A percentile compares a stretch with the other conserved stretches of the same genome.
phyloP scores from a whole-genome alignment of 2,888 invertebrate species.

The Scaeva pyrastri region DNA sequence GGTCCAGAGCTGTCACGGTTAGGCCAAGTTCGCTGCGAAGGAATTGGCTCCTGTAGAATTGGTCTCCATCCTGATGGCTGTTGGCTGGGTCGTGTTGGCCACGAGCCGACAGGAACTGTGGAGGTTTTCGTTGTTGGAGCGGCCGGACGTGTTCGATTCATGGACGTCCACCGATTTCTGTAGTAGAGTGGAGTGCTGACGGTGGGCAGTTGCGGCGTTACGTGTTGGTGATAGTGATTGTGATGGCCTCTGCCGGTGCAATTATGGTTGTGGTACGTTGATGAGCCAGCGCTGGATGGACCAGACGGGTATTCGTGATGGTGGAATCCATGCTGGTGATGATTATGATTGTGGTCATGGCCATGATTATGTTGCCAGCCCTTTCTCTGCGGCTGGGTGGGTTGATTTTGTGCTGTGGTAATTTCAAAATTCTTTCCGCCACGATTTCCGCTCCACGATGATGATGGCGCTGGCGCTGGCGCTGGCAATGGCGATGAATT shows the following conservation, averaged over 20 bases:
- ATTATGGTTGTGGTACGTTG: slow-evolving; percentile 35
- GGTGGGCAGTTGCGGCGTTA: slow-evolving; percentile 14
- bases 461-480: not conserved
- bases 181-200: slow-evolving; percentile 41
- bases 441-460: slow-evolving; percentile 47
- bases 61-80: slow-evolving; percentile 41
- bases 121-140: slow-evolving; percentile 39
- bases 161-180: slow-evolving; percentile 80
- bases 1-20: slow-evolving; percentile 35
- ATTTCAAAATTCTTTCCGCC: slow-evolving; percentile 62
- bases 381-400: slow-evolving; percentile 49
- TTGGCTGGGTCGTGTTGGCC: slow-evolving; percentile 12
- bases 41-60: not conserved
- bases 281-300: not conserved
- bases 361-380: slow-evolving; percentile 37
- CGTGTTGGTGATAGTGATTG: slow-evolving; percentile 19
- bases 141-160: slow-evolving; percentile 81
- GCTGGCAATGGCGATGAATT: slow-evolving; percentile 13
- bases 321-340: slow-evolving; percentile 15
- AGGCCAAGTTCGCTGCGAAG: slow-evolving; percentile 26
- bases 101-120: not conserved
- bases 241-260: slow-evolving; percentile 38
- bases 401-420: slow-evolving; percentile 67
- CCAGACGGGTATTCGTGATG: slow-evolving; percentile 22
- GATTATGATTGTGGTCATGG: slow-evolving; percentile 30